These are phyloP conservation scores for Gallinago undulata DNA, from an alignment of 2,113 vertebrate species.

Conservation along the genomic window DNA sequence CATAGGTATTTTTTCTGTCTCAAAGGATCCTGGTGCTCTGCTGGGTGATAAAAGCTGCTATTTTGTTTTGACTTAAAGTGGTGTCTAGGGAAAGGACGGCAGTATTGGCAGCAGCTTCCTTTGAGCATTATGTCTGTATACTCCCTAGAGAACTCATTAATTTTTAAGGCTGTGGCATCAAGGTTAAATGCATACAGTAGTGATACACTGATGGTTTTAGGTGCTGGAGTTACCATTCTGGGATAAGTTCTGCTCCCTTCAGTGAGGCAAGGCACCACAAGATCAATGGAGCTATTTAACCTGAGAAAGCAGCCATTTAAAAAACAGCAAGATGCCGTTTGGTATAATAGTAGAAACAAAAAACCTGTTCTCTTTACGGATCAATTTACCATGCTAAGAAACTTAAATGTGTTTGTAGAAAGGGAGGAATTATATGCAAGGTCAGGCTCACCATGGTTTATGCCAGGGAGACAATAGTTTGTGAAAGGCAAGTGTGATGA, in stretches of 20 bases:
- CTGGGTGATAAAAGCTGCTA: not conserved
- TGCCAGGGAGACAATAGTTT: not conserved
- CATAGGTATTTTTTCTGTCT: not conserved
- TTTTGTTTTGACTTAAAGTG: slow-evolving; percentile 3
- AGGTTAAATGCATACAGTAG: not conserved
- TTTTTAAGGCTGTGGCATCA: slow-evolving; percentile 15
- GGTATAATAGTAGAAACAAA: not conserved
- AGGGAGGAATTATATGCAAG: not conserved
- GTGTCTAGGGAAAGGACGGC: not conserved
- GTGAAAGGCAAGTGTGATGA: not conserved
- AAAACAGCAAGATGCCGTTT: not conserved
- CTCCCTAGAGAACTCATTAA: slow-evolving; percentile 16
- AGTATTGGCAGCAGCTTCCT: not conserved
- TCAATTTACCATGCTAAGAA: not conserved
- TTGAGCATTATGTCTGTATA: not conserved
- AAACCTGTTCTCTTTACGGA: not conserved
- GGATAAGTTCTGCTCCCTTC: not conserved
- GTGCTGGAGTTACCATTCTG: not conserved
- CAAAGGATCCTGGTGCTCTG: not conserved
- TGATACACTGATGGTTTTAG: not conserved
- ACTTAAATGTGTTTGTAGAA: not conserved
- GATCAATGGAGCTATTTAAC: not conserved
- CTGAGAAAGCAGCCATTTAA: not conserved
- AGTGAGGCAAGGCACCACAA: not conserved
- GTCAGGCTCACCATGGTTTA: not conserved